A percentile compares a stretch with the other conserved stretches of the same genome.
These are phyloP conservation scores for Podarcis cretensis DNA, from an alignment of 2,113 vertebrate species.

Conservation along the genomic window DNA sequence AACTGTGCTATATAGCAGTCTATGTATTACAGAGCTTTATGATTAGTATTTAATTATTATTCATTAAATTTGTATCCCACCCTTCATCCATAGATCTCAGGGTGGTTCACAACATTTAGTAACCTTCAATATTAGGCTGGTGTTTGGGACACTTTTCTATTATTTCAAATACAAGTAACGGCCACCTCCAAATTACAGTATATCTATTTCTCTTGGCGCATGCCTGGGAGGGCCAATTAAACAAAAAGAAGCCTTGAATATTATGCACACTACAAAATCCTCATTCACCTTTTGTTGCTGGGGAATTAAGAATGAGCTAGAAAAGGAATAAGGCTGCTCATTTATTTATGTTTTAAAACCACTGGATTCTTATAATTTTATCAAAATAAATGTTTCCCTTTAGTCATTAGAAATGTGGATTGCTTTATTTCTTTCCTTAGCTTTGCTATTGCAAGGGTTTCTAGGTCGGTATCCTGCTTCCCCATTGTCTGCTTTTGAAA, in stretches of 20 bases:
- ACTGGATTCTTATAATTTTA: not conserved
- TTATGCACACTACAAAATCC: not conserved
- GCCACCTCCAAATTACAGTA: not conserved
- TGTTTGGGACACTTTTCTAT: not conserved
- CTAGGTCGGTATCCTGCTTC: not conserved
- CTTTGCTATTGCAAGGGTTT: not conserved
- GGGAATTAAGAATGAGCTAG: not conserved
- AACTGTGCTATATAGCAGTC: not conserved
- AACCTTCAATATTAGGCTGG: not conserved
- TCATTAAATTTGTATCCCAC: not conserved
- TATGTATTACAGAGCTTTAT: not conserved
- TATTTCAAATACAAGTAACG: not conserved
- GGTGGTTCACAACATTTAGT: not conserved
- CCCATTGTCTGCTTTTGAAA: not conserved
- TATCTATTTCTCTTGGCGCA: not conserved
- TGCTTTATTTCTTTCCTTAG: not conserved
- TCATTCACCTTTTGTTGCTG: too few relatives aligned
- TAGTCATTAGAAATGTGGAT: rapidly evolving
- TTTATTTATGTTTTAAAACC: too few relatives aligned
- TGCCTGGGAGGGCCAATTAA: not conserved
- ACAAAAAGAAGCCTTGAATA: not conserved
- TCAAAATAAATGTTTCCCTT: not conserved
- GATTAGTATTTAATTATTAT: too few relatives aligned
- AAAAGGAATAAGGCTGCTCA: not conserved
- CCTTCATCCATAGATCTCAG: not conserved